A percentile compares a stretch with the other conserved stretches of the same genome.
Evolutionary conservation across 92 coral and sea anemone genomes (phyloP).

Genomic region (Diadumene lineata): DNA sequence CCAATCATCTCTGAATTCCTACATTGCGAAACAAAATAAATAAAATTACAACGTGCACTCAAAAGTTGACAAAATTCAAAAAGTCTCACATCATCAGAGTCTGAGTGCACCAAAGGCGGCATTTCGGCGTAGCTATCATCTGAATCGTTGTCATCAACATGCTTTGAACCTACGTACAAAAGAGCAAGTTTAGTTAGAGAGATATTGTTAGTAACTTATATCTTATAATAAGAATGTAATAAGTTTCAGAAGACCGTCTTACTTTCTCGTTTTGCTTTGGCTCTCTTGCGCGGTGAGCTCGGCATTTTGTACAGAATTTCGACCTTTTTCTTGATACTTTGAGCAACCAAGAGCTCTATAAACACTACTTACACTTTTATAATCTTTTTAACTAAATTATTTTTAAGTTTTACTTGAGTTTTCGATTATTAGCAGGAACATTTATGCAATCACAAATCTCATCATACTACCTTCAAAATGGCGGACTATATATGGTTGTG

Average conservation of each 20-base stretch:
- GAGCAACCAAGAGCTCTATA: background rate
- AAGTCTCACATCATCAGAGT: constrained; percentile 30
- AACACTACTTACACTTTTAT: background rate
- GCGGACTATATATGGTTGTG: constrained; percentile 35
- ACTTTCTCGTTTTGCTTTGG: constrained; percentile 24
- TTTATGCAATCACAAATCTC: background rate
- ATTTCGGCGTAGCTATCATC: constrained; percentile 22
- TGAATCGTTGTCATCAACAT: constrained; percentile 27
- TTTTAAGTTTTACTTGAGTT: background rate
- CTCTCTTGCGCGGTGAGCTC: constrained; percentile 30
- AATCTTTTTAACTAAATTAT: background rate
- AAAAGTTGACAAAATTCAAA: background rate
- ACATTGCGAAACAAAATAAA: background rate
- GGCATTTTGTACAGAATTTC: constrained; percentile 13
- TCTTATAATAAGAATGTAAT: background rate
- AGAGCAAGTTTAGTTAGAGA: background rate
- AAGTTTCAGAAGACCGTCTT: background rate
- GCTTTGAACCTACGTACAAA: background rate
- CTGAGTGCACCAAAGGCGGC: constrained; percentile 36
- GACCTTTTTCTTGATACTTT: background rate
- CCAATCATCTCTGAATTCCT: constrained; percentile 14
- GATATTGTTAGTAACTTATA: background rate
- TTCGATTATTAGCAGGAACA: background rate
- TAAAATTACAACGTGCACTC: background rate
- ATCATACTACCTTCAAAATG: constrained; percentile 24